Evolutionary conservation across 2,888 invertebrate species (phyloP), one percentile per base, ranked within the genome.

Genomic region (Andricus quercusramuli): DNA sequence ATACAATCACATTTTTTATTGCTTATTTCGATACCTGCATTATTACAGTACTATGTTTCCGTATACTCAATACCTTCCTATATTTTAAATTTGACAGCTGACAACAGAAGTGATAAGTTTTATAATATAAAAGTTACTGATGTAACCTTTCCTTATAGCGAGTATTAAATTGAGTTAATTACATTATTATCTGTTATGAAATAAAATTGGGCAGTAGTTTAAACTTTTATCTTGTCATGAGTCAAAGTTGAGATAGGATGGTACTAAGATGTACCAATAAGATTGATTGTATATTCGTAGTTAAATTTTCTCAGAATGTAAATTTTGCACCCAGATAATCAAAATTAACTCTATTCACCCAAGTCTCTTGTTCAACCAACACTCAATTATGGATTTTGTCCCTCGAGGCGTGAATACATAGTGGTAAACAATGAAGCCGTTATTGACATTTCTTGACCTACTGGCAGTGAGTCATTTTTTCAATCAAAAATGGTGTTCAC

Each of bases 381-480:
- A 51, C 74, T 74, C 51, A 74, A 56, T 74, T 74, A 74, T 74
- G 56, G 74, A 74, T 74, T 74, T 74, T 56, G 32, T 51, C 56
- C 56, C 56, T 74, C 32, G 56, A 74, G 74, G 56, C 74, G 74
- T 56, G 74, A 56, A 74, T 56, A 74, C 20, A 74, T 70, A 70
- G 70, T 70, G 70, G 56, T 56, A 20, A 56, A 56, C 56, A 20
- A 70, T 70, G 70, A 70, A 70, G 47, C 29, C 17, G 51, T 70
- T 70, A 29, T 70, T 70, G 20, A 20, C 29, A 70, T 47, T 51
- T 47, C 70, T 70, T 70, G 44, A 70, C 25, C 70, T 29, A 47
- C 22, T 47, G 47, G 17, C 17, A 47, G 5, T 47, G 6, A 17
- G 47, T 47, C 5, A 47, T 47, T 17, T 47, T 47, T 47, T 56